These are phyloP conservation scores for Chymomyza procnemis DNA, from an alignment of 2,888 invertebrate genomes.

Conservation along the genomic window DNA sequence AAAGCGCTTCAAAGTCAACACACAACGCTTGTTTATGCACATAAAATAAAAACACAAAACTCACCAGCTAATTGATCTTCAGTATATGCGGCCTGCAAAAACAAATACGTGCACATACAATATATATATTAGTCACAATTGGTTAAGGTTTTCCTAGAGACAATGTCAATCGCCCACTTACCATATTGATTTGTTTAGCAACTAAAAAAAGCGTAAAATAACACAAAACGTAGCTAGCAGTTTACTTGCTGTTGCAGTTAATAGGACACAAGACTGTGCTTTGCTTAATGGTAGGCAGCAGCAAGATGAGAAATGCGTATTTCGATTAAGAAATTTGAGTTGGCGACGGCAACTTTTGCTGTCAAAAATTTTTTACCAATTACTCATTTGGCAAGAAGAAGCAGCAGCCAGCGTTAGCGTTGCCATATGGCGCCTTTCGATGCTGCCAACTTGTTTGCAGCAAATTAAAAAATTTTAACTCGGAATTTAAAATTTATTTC, in stretches of 20 bases:
- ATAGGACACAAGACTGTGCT: background rate
- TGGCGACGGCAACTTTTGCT: background rate
- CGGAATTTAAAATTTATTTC: too few species aligned
- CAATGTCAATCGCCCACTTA: slow-evolving; percentile 32
- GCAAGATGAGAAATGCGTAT: background rate
- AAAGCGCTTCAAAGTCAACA: background rate
- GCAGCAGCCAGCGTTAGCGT: background rate
- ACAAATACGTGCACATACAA: background rate
- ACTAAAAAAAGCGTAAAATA: background rate
- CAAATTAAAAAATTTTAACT: background rate
- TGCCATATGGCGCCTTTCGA: background rate
- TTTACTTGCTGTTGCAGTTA: background rate
- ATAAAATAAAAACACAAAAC: slow-evolving; percentile 75
- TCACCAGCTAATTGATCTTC: slow-evolving; percentile 96
- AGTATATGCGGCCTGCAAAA: slow-evolving; percentile 89
- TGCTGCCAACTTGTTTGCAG: background rate
- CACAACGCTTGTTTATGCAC: background rate
- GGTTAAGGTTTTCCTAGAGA: background rate
- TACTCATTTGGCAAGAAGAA: background rate
- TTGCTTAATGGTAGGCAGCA: background rate
- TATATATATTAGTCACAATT: background rate
- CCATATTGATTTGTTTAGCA: slow-evolving; percentile 54
- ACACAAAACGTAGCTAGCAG: background rate
- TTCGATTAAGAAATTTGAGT: background rate
- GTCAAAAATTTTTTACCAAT: background rate